Evolutionary conservation across 2,888 invertebrate species (phyloP).

Genomic region (Pheosia gnoma): DNA sequence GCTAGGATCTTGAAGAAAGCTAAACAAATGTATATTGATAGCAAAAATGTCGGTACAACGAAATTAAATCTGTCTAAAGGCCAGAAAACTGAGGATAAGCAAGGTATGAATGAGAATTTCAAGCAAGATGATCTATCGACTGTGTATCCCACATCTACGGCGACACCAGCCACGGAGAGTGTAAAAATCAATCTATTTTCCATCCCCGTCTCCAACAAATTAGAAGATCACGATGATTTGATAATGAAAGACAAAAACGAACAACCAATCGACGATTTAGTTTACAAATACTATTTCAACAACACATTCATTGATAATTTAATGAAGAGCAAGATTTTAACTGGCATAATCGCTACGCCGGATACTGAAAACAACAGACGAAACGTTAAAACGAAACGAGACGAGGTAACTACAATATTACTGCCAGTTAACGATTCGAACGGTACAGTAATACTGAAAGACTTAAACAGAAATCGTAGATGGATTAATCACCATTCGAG

Average conservation of each 20-base stretch:
- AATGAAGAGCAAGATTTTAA: constrained; percentile 65
- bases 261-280: constrained; percentile 69
- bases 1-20: constrained; percentile 70
- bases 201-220: constrained; percentile 50
- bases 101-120: constrained; percentile 9
- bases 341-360: constrained; percentile 42
- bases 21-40: constrained; percentile 59
- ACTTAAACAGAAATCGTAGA: constrained; percentile 52
- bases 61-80: constrained; percentile 25
- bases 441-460: constrained; percentile 14
- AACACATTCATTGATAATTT: constrained; percentile 73
- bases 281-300: constrained; percentile 78
- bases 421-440: constrained; percentile 51
- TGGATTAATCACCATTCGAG: constrained; percentile 63
- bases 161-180: constrained; percentile 49
- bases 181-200: constrained; percentile 73
- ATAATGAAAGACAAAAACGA: constrained; percentile 72
- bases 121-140: constrained; percentile 19
- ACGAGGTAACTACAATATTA: constrained; percentile 57
- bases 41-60: constrained; percentile 27
- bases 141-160: constrained; percentile 27
- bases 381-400: constrained; percentile 58
- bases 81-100: constrained; percentile 8
- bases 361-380: constrained; percentile 38
- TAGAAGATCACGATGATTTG: constrained; percentile 63